A percentile compares a stretch with the other conserved stretches of the same genome.
Evolutionary conservation across 2,113 vertebrate genomes (phyloP).

Genomic region (Nematolebias whitei): DNA sequence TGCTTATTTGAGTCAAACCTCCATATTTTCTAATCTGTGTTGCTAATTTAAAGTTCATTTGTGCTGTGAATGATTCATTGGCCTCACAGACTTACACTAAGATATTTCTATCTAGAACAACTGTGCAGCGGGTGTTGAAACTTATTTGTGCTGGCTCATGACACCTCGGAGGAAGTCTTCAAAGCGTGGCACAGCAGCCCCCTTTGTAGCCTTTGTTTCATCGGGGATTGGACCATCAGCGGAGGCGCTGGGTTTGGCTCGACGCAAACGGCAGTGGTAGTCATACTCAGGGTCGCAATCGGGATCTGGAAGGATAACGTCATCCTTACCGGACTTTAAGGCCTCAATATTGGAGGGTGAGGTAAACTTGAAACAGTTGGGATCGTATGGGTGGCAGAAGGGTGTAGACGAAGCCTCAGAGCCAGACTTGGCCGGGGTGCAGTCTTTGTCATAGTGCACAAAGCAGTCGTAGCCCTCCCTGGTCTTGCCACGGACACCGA

Average conservation of each 20-base stretch:
- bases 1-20: conserved; percentile 6
- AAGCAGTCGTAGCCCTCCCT: conserved; percentile 81
- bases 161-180: conserved; percentile 74
- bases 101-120: background rate
- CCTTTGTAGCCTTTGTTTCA: conserved; percentile 37
- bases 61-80: conserved; percentile 9
- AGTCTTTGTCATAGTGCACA: conserved; percentile 81
- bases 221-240: conserved; percentile 38
- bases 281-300: conserved; percentile 82
- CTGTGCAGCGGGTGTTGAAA: conserved; percentile 14
- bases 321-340: conserved; percentile 42
- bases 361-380: conserved; percentile 70
- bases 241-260: conserved; percentile 27
- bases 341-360: conserved; percentile 14
- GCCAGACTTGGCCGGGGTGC: conserved; percentile 63
- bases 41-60: conserved; percentile 17
- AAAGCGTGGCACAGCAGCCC: conserved; percentile 45
- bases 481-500: conserved; percentile 78
- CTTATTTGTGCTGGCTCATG: conserved; percentile 69
- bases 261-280: conserved; percentile 80
- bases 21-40: conserved; percentile 25
- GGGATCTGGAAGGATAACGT: conserved; percentile 74
- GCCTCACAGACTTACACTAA: conserved; percentile 2
- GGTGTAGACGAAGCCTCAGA: conserved; percentile 44
- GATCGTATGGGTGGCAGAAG: conserved; percentile 80